A percentile compares a stretch with the other conserved stretches of the same genome.
Conservation (phyloP, 2,113 vertebrate genomes). For the Antigone vipio region DNA sequence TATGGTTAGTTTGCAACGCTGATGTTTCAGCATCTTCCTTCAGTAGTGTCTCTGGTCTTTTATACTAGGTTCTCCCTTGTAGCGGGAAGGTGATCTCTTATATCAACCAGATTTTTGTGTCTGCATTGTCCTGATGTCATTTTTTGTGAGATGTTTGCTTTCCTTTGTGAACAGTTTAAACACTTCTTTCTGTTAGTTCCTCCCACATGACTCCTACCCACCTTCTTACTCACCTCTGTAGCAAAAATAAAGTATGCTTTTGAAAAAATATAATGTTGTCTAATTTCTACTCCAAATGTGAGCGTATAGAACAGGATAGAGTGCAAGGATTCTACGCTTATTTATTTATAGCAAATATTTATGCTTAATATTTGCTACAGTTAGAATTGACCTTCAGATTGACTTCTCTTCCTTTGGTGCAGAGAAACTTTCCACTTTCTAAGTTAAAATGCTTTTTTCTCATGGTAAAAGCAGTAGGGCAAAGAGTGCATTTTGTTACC, state of each 20-base stretch:
- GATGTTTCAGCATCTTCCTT: not conserved
- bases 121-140: not conserved
- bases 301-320: not conserved
- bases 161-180: constrained; percentile 5
- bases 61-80: not conserved
- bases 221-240: not conserved
- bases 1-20: rapidly evolving
- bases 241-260: not conserved
- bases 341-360: not conserved
- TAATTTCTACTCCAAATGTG: not conserved
- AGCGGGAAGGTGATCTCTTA: not conserved
- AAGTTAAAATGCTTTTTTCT: not conserved
- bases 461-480: not conserved
- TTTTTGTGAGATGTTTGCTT: not conserved
- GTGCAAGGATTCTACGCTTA: not conserved
- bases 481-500: not conserved
- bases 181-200: not conserved
- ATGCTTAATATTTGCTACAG: not conserved
- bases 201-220: not conserved
- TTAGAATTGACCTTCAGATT: not conserved
- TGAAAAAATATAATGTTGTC: not conserved
- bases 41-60: not conserved
- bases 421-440: not conserved
- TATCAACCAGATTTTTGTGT: not conserved
- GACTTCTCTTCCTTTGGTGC: not conserved